Evolutionary conservation across 2,113 vertebrate genomes (phyloP).

Genomic region (Hydrolagus affinis): DNA sequence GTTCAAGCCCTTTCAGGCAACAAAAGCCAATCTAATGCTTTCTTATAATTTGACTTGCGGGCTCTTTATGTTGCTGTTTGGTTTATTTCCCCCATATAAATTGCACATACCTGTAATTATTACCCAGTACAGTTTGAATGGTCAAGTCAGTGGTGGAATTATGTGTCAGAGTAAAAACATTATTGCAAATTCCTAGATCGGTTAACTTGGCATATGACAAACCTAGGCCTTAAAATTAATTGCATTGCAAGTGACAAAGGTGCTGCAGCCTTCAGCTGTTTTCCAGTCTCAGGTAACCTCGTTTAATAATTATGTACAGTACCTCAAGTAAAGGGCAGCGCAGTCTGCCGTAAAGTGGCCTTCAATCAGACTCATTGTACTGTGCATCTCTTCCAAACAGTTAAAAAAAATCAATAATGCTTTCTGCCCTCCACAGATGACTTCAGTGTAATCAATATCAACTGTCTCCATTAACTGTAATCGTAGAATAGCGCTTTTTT

Average conservation of each 20-base stretch:
- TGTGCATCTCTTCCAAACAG: background rate
- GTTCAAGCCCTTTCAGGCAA: too few relatives aligned
- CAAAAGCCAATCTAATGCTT: too few relatives aligned
- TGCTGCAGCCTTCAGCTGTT: background rate
- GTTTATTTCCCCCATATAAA: too few relatives aligned
- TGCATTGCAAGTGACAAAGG: background rate
- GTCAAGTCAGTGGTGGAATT: too few relatives aligned
- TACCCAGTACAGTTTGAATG: too few relatives aligned
- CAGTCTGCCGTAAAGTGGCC: background rate
- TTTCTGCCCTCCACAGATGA: background rate
- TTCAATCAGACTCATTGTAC: background rate
- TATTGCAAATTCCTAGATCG: too few relatives aligned
- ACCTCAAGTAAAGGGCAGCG: background rate
- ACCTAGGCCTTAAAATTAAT: background rate
- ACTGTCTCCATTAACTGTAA: background rate
- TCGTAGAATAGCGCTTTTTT: too few relatives aligned
- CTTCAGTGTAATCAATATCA: background rate
- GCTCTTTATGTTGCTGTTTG: too few relatives aligned
- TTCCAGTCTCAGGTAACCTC: background rate
- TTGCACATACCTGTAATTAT: too few relatives aligned
- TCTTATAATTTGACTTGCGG: too few relatives aligned
- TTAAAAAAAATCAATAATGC: constrained; percentile 8
- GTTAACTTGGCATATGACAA: too few relatives aligned
- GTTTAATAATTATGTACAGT: background rate
- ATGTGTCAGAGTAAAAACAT: too few relatives aligned